phyloP scores from a whole-genome alignment of 1,140 invertebrate genomes.

The Drosophila arizonae region DNA sequence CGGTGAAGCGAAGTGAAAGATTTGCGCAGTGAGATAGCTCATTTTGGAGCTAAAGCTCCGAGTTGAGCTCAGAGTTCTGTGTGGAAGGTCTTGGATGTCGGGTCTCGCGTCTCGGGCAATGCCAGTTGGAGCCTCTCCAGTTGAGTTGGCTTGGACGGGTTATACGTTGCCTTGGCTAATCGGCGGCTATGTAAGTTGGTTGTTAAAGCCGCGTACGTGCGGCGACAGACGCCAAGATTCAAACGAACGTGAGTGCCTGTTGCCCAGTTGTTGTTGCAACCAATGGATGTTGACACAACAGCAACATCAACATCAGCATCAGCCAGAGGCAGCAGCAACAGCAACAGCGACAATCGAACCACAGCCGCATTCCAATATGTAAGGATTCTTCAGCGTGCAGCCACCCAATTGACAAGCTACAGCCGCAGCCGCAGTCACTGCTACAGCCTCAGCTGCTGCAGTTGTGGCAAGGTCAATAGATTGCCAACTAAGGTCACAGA shows the following conservation, averaged over 20 bases:
- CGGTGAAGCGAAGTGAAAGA: conserved; percentile 56
- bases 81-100: conserved; percentile 15
- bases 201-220: conserved; percentile 74
- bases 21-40: conserved; percentile 77
- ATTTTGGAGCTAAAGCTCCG: conserved; percentile 64
- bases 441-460: neutral
- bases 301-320: conserved; percentile 8
- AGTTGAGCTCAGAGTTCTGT: conserved; percentile 3
- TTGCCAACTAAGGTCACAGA: conserved; percentile 51
- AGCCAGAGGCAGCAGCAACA: conserved; percentile 16
- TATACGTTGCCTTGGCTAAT: conserved; percentile 73
- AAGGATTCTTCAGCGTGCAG: conserved; percentile 62
- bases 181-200: conserved; percentile 79
- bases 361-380: conserved; percentile 76
- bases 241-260: conserved; percentile 51
- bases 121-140: conserved; percentile 5
- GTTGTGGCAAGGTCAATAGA: conserved; percentile 66
- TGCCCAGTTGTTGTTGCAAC: conserved; percentile 33
- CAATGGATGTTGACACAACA: conserved; percentile 53
- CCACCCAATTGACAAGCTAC: conserved; percentile 47
- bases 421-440: neutral
- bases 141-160: conserved; percentile 39
- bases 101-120: conserved; percentile 13
- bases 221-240: conserved; percentile 65
- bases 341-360: conserved; percentile 41